Evolutionary conservation across 2,888 invertebrate species (phyloP).

Genomic region (Dascillus cervinus): DNA sequence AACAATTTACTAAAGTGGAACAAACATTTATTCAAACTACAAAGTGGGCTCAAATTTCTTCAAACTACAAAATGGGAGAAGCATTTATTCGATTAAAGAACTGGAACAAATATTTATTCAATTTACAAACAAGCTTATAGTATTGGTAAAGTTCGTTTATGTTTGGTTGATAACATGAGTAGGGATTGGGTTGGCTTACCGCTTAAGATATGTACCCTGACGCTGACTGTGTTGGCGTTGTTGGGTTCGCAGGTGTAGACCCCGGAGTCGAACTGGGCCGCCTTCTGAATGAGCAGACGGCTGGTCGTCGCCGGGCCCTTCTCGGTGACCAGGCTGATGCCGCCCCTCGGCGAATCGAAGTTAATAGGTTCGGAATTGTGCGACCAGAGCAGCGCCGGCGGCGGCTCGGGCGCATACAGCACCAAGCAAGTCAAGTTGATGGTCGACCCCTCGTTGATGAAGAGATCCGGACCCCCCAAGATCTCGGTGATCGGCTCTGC

Average conservation of each 20-base stretch:
- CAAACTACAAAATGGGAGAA: too few species aligned
- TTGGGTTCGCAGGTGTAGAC: conserved; percentile 78
- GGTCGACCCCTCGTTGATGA: conserved; percentile 80
- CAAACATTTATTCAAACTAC: too few species aligned
- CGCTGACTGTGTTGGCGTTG: conserved; percentile 71
- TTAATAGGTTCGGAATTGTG: conserved; percentile 79
- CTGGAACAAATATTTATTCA: too few species aligned
- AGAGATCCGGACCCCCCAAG: conserved; percentile 72
- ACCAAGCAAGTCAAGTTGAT: conserved; percentile 84
- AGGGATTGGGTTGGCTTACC: too few species aligned
- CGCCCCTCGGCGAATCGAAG: conserved; percentile 83
- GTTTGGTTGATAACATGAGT: too few species aligned
- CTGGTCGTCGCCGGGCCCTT: conserved; percentile 79
- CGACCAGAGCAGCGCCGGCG: conserved; percentile 75
- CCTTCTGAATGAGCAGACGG: conserved; percentile 73
- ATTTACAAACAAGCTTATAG: too few species aligned
- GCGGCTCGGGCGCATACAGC: conserved; percentile 76
- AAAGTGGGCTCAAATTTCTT: too few species aligned
- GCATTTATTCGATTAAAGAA: too few species aligned
- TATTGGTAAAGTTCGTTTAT: too few species aligned
- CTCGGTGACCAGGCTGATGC: conserved; percentile 80
- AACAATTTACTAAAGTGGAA: too few species aligned
- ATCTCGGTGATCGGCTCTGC: conserved; percentile 78
- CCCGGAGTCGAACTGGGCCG: conserved; percentile 71
- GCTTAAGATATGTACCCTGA: conserved; percentile 78